These are phyloP conservation scores for Apis florea DNA, from an alignment of 1,140 invertebrate genomes.

Conservation along the genomic window DNA sequence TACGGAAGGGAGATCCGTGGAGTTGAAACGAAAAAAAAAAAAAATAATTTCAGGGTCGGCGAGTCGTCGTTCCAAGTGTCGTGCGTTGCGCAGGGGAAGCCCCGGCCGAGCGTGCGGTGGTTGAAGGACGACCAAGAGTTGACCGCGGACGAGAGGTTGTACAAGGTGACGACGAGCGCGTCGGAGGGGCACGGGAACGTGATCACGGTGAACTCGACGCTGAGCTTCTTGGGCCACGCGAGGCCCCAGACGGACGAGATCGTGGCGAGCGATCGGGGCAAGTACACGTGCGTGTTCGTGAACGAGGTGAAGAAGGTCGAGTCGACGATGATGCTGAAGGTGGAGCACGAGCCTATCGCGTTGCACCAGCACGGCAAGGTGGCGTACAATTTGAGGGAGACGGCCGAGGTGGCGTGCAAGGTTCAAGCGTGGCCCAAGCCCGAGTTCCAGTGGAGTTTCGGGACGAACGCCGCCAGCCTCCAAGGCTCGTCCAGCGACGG, in stretches of 20 bases:
- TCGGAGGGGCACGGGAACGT: constrained; percentile 88
- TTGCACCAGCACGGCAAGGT: constrained; percentile 93
- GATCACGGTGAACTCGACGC: constrained; percentile 90
- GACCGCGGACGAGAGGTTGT: constrained; percentile 87
- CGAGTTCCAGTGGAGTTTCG: constrained; percentile 94
- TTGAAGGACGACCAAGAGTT: constrained; percentile 91
- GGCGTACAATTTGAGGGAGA: constrained; percentile 91
- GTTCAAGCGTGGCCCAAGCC: constrained; percentile 95
- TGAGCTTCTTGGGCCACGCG: constrained; percentile 89
- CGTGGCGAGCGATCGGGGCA: constrained; percentile 90
- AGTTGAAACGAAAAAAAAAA: no score
- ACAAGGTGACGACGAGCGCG: constrained; percentile 89
- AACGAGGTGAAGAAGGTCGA: constrained; percentile 94
- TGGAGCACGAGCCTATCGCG: constrained; percentile 93
- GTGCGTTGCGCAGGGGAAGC: constrained; percentile 93
- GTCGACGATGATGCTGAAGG: constrained; percentile 92
- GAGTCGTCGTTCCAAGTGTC: constrained; percentile 90
- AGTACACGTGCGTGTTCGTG: constrained; percentile 93
- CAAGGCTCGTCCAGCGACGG: constrained; percentile 89
- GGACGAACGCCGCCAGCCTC: constrained; percentile 85
- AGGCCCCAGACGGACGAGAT: constrained; percentile 88
- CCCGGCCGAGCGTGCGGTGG: constrained; percentile 91
- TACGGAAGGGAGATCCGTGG: no score
- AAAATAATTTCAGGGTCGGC: no score
- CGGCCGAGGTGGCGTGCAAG: constrained; percentile 91